Evolutionary conservation across 2,888 invertebrate species (phyloP).

Genomic region (Chironomus tentans): DNA sequence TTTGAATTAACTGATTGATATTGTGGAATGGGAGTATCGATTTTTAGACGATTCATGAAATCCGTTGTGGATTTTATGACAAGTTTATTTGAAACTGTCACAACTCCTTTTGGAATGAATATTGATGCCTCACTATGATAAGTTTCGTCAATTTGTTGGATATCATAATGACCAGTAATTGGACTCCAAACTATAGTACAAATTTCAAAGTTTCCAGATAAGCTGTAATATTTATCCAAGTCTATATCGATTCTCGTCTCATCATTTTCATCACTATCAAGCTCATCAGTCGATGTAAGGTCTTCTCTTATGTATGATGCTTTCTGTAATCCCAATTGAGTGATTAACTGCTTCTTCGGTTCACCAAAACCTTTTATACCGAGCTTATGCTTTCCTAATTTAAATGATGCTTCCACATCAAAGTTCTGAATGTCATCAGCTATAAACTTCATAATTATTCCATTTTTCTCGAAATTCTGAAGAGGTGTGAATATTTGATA

Average conservation of each 20-base stretch:
- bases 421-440: conserved; percentile 48
- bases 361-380: conserved; percentile 35
- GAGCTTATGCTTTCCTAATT: conserved; percentile 59
- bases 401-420: conserved; percentile 59
- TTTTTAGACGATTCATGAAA: conserved; percentile 45
- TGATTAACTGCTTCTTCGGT: conserved; percentile 38
- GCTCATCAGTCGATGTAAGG: conserved; percentile 28
- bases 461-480: conserved; percentile 68
- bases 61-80: conserved; percentile 40
- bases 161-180: conserved; percentile 47
- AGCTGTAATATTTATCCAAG: conserved; percentile 43
- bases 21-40: conserved; percentile 44
- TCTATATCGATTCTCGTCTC: conserved; percentile 40
- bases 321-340: conserved; percentile 33
- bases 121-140: conserved; percentile 45
- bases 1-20: conserved; percentile 45
- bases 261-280: conserved; percentile 33
- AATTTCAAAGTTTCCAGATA: conserved; percentile 47
- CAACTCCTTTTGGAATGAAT: conserved; percentile 47
- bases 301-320: conserved; percentile 25
- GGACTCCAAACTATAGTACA: conserved; percentile 51
- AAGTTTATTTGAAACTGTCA: conserved; percentile 41
- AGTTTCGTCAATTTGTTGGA: conserved; percentile 46
- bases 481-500: conserved; percentile 69
- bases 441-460: conserved; percentile 61